Percentiles rank a stretch among this genome's conserved stretches.
Evolutionary conservation across 2,797 vertebrate genomes (phyloP).

Genomic region (Enoplosus armatus): DNA sequence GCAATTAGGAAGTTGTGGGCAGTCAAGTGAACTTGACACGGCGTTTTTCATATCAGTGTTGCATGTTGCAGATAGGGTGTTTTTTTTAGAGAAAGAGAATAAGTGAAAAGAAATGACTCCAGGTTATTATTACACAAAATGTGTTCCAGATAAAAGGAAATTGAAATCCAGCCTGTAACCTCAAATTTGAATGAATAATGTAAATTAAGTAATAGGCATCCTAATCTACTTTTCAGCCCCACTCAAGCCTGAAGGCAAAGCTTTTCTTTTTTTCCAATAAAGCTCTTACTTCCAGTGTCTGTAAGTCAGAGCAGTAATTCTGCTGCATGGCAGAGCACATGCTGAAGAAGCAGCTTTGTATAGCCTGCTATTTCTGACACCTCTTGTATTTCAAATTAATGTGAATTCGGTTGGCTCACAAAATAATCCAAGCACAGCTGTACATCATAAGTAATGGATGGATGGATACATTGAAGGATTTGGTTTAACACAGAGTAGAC

Average conservation of each 20-base stretch:
- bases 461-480: constrained; percentile 40
- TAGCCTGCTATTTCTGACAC: constrained; percentile 39
- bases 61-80: constrained; percentile 27
- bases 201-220: constrained; percentile 71
- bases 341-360: constrained; percentile 46
- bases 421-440: constrained; percentile 56
- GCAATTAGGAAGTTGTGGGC: constrained; percentile 63
- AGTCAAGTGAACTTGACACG: constrained; percentile 55
- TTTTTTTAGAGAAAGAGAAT: constrained; percentile 22
- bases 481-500: constrained; percentile 39
- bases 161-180: constrained; percentile 59
- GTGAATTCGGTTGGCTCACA: constrained; percentile 58
- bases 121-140: constrained; percentile 61
- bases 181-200: constrained; percentile 63
- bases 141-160: constrained; percentile 55
- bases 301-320: constrained; percentile 57
- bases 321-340: constrained; percentile 47
- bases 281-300: constrained; percentile 50
- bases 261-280: constrained; percentile 54
- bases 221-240: constrained; percentile 66
- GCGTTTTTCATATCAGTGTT: constrained; percentile 49
- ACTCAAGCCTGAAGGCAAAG: constrained; percentile 68
- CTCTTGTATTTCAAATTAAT: constrained; percentile 66
- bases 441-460: constrained; percentile 45
- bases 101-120: constrained; percentile 28